These are phyloP conservation scores for Leptocoma aspasia DNA, from an alignment of 2,113 vertebrate species.

Conservation along the genomic window DNA sequence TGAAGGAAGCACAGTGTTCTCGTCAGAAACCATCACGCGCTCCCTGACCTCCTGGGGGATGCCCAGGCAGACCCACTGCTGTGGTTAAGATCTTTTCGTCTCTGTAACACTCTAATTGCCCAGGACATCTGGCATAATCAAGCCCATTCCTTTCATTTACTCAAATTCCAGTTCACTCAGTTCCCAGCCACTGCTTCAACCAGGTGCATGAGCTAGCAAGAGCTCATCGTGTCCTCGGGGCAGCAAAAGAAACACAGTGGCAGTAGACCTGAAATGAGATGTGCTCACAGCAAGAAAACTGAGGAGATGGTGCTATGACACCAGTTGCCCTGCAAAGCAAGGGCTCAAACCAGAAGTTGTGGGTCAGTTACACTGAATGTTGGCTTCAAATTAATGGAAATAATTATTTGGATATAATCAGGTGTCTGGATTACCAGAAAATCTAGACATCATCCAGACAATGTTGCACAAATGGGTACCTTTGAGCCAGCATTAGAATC, in stretches of 20 bases:
- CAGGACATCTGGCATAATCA: background rate
- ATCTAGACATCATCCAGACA: background rate
- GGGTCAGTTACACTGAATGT: background rate
- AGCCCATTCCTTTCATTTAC: background rate
- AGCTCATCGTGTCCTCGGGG: background rate
- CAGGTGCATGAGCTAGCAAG: background rate
- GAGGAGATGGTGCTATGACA: background rate
- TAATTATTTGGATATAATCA: background rate
- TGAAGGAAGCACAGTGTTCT: background rate
- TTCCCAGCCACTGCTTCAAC: background rate
- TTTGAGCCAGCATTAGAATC: background rate
- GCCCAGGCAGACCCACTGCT: background rate
- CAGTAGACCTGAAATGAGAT: background rate
- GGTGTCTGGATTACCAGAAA: background rate
- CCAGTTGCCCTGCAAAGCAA: background rate
- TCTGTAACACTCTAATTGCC: background rate
- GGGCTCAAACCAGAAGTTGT: background rate
- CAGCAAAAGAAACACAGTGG: background rate
- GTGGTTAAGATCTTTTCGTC: background rate
- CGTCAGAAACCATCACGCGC: background rate
- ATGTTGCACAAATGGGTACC: background rate
- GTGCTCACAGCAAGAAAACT: background rate
- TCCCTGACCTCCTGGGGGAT: background rate
- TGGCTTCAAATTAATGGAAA: background rate
- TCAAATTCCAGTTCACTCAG: background rate